Conservation (phyloP, 1,140 invertebrate species). For the Aphelenchoides fujianensis region DNA sequence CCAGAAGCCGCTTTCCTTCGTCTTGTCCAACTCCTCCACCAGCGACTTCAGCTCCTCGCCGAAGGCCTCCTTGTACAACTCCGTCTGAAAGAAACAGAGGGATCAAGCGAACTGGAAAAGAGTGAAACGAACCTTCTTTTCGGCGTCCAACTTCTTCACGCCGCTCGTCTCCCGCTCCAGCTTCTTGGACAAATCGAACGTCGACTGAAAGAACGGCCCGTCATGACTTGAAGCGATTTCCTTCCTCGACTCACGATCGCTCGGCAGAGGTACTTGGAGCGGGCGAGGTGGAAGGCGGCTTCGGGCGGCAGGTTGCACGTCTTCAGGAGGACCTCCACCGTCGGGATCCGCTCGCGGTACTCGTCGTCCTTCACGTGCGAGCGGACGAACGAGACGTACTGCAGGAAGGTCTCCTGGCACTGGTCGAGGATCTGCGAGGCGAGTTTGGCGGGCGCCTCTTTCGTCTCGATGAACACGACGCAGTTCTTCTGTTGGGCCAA, state of each 20-base stretch:
- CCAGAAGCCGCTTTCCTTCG: slow-evolving; percentile 38
- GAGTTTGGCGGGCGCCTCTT: slow-evolving; percentile 82
- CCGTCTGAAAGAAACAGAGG: slow-evolving; percentile 46
- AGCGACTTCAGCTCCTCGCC: slow-evolving; percentile 32
- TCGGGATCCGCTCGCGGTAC: slow-evolving; percentile 81
- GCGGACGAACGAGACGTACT: slow-evolving; percentile 92
- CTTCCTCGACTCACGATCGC: not conserved
- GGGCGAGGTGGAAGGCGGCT: slow-evolving; percentile 76
- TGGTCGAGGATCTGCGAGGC: slow-evolving; percentile 68
- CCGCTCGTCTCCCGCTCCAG: slow-evolving; percentile 36
- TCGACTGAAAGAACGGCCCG: not conserved
- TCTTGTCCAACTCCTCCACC: slow-evolving; percentile 38
- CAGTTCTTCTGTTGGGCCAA: slow-evolving; percentile 95
- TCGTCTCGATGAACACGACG: slow-evolving; percentile 80
- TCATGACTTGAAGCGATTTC: slow-evolving; percentile 9
- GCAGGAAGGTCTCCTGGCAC: slow-evolving; percentile 95
- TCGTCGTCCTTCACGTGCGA: slow-evolving; percentile 89
- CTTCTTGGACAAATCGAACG: slow-evolving; percentile 38
- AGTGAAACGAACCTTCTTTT: slow-evolving; percentile 30
- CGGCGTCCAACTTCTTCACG: slow-evolving; percentile 31
- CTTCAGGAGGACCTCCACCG: slow-evolving; percentile 80
- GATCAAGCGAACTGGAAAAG: slow-evolving; percentile 8
- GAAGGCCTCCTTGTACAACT: slow-evolving; percentile 47
- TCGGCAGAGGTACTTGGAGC: slow-evolving; percentile 39
- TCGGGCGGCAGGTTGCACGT: slow-evolving; percentile 90